Base-by-base conservation (phyloP, 1,140 invertebrate genomes). In the Acromyrmex echinatior region DNA sequence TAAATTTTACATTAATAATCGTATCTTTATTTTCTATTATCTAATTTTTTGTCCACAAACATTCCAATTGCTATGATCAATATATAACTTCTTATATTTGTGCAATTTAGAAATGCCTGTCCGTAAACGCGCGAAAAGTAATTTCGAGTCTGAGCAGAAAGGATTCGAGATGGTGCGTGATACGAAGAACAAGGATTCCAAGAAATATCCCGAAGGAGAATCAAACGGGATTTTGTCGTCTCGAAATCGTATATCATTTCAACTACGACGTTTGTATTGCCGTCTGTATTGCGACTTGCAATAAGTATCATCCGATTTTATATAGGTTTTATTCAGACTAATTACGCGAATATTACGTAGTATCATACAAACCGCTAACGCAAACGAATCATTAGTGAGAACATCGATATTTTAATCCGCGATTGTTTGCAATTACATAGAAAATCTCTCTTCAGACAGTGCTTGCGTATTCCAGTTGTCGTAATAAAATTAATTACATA, bases 231-330 rank as follows among this genome's bases (percentile, higher is more conserved):
- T 88, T 86, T 86, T 74, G 45, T 58, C 74, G 68, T 89, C 66
- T 81, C 39, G 53, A 35, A 70, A 79, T 85, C 86, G 56, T 87
- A 87, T 70, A 87, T 87, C 85, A 82, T 86, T 78, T 49, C 60
- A 21, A 71, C 68, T n/a, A 14, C 45, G 28, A 68, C 65, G 53
- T 62, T 10, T 12, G 51, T 31, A 39, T 71, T 35, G 25, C 21
- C 35, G 53, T 49, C 63, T 60, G 73, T 60, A 25, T 16, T 21
- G 45, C 56, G 25, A 62, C 39, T 25, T 82, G 56, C 56, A 56
- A 82, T 74, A 82, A 62, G 39, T 53, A 18, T 82, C 53, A 60
- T 60, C 60, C 49, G 68, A n/a, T 74, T 10, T 31, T 49, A 45
- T 45, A 45, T 45, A 71, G 51, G 16, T 45, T 45, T 84, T 78